Evolutionary conservation across 1,140 invertebrate genomes (phyloP), one percentile per base, ranked within the genome.

Genomic region (Temnothorax nylanderi): DNA sequence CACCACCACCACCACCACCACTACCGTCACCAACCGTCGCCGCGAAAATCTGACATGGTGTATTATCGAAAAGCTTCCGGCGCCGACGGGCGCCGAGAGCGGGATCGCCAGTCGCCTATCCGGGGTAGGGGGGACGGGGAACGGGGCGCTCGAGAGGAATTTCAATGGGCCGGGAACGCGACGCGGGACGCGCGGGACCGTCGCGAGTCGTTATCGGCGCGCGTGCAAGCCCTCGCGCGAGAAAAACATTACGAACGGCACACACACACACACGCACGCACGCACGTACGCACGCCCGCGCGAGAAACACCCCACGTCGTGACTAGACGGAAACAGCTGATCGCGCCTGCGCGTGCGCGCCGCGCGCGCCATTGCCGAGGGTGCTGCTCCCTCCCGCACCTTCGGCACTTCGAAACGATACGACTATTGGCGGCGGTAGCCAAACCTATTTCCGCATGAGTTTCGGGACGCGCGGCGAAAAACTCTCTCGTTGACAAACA

Each of bases 1-100:
- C 41, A 78, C 74, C 64, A 56, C 65, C 49, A 54, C 32, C 41
- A 78, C 74, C 64, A 56, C 65, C 49, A 54, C 32, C 75, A 86
- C 51, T 41, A 32, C 13, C 34, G 21, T 11, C 75, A 13, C 56
- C 74, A 60, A 41, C 58, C 47, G 65, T 51, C 74, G 85, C 64
- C 49, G 32, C 74, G 62, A 87, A 89, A 88, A 86, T 56, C 86
- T 91, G 86, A 91, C 89, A 89, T 91, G 74, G 88, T 81, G 34
- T 87, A 54, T 47, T 71, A 76, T 54, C 64, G 74, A 32, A 67
- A 91, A 90, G 37, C 41, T 86, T 65, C 51, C 51, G 71, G 32
- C 34, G 6, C 44, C 41, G 18, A 26, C 26, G 1, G 26, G 26
- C 26, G 26, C 26, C 26, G 26, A 26, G 26, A 41, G n/a, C 8